Percentiles rank a stretch among this genome's conserved stretches.
These are phyloP conservation scores for Neosilurus mollespiculum DNA, from an alignment of 2,797 vertebrate species.

Conservation along the genomic window DNA sequence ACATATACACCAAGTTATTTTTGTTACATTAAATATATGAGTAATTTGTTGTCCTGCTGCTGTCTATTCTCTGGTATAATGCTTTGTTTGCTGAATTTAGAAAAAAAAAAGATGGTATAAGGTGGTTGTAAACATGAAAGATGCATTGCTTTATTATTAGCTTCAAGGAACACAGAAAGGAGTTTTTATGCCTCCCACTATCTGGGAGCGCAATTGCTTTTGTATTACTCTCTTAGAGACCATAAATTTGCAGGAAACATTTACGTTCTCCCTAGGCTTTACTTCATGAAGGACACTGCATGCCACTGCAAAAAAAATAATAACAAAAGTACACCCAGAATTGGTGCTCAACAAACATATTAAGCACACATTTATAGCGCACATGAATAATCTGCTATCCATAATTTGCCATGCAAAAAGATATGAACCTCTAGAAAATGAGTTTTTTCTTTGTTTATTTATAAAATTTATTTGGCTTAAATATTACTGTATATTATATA, in stretches of 20 bases:
- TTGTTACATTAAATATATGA: conserved; percentile 69
- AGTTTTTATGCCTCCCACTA: conserved; percentile 74
- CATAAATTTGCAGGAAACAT: conserved; percentile 74
- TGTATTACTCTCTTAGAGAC: conserved; percentile 75
- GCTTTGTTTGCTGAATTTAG: conserved; percentile 69
- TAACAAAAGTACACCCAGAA: background rate
- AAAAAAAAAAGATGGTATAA: conserved; percentile 64
- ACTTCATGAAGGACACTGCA: conserved; percentile 39
- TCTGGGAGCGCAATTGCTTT: conserved; percentile 78
- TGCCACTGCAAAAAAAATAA: conserved; percentile 14
- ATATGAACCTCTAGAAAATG: background rate
- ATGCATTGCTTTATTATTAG: conserved; percentile 73
- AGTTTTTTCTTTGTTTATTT: too few species aligned
- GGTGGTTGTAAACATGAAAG: conserved; percentile 70
- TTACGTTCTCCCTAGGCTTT: conserved; percentile 62
- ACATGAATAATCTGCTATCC: background rate
- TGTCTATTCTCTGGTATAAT: conserved; percentile 65
- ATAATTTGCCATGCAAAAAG: background rate
- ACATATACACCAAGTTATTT: conserved; percentile 62
- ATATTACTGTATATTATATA: background rate
- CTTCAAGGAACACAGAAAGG: conserved; percentile 67
- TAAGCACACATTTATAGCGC: background rate
- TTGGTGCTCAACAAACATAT: background rate
- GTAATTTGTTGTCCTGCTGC: conserved; percentile 72
- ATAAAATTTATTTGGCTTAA: background rate